phyloP scores from a whole-genome alignment of 2,113 vertebrate genomes.

The Odobenus rosmarus region DNA sequence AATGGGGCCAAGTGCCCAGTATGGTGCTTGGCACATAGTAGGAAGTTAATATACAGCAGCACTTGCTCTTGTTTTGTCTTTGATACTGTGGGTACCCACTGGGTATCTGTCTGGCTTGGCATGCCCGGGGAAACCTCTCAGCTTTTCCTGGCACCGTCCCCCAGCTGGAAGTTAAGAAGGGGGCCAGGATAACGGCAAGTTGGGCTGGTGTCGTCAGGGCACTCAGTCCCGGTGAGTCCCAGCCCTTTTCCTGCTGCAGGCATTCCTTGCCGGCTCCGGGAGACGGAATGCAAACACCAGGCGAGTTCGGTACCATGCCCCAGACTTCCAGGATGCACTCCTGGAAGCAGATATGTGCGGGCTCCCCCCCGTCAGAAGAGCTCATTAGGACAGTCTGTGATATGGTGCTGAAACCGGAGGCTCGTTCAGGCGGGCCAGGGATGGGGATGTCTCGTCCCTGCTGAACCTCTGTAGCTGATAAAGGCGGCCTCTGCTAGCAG shows the following conservation, averaged over 20 bases:
- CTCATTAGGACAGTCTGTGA: constrained; percentile 88
- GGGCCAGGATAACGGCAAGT: background rate
- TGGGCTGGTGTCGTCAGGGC: background rate
- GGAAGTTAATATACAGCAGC: background rate
- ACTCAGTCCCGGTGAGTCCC: background rate
- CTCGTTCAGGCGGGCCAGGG: constrained; percentile 81
- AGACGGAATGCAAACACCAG: constrained; percentile 77
- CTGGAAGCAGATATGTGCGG: constrained; percentile 84
- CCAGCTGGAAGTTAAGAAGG: background rate
- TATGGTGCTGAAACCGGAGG: constrained; percentile 89
- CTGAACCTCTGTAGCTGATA: constrained; percentile 89
- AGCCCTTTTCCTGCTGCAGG: constrained; percentile 58
- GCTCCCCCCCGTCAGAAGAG: constrained; percentile 83
- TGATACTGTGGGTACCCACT: background rate
- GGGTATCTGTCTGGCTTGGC: background rate
- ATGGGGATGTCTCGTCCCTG: constrained; percentile 88
- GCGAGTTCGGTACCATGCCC: constrained; percentile 83
- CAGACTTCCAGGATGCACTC: constrained; percentile 82
- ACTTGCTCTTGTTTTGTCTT: background rate
- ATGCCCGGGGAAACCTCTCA: background rate
- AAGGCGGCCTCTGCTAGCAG: constrained; percentile 88
- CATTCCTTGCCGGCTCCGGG: constrained; percentile 77
- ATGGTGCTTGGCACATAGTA: background rate
- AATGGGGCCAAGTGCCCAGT: background rate
- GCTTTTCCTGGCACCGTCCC: background rate